phyloP scores from a whole-genome alignment of 35 echinoderm and acorn worm genomes.

The Hemicentrotus pulcherrimus region DNA sequence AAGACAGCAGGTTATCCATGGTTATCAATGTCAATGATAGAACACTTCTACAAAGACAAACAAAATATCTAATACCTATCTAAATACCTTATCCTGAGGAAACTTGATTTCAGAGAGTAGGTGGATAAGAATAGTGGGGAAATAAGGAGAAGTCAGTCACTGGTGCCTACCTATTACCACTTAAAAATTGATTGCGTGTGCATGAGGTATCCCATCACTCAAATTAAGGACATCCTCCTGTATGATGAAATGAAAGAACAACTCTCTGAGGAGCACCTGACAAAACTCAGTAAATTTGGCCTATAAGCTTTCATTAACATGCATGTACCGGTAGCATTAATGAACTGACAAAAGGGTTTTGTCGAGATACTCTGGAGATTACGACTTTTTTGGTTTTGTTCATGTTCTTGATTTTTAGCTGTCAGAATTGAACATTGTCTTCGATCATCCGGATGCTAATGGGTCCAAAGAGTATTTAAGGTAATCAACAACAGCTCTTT shows the following conservation, averaged over 20 bases:
- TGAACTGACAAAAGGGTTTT: background rate
- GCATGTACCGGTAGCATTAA: background rate
- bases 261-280: slow-evolving; percentile 8
- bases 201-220: background rate
- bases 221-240: background rate
- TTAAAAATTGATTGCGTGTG: background rate
- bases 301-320: background rate
- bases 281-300: background rate
- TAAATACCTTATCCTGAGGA: slow-evolving; percentile 17
- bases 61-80: too few species aligned
- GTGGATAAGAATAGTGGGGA: slow-evolving; percentile 20
- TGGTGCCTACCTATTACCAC: slow-evolving; percentile 19
- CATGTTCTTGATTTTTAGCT: too few species aligned
- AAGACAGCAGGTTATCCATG: too few species aligned
- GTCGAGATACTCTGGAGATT: background rate
- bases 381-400: too few species aligned
- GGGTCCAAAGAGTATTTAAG: too few species aligned
- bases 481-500: too few species aligned
- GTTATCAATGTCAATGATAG: too few species aligned
- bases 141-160: background rate
- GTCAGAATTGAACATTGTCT: too few species aligned
- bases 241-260: slow-evolving; percentile 10
- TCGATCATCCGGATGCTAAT: too few species aligned
- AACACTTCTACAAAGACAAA: too few species aligned
- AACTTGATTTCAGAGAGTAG: slow-evolving; percentile 29